Conservation (phyloP, 2,797 vertebrate genomes). For the Lutjanus campechanus region DNA sequence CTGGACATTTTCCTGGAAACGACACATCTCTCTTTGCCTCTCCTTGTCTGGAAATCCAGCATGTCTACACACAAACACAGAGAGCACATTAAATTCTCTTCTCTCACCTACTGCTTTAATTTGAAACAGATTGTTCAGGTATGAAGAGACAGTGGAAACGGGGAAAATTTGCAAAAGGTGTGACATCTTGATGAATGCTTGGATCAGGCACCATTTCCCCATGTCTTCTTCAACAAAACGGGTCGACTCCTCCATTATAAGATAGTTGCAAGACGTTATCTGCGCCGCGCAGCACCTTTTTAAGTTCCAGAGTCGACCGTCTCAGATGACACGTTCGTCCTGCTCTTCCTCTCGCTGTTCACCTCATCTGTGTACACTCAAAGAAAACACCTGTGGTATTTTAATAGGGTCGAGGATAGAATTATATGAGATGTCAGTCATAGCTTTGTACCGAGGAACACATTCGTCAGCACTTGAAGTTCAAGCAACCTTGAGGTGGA, state of each 20-base stretch:
- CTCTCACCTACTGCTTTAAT: conserved; percentile 17
- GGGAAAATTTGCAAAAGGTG: conserved; percentile 3
- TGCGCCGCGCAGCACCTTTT: background rate
- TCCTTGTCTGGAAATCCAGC: conserved; percentile 13
- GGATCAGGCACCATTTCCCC: conserved; percentile 1
- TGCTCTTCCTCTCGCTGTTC: conserved; percentile 34
- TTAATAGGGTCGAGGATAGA: conserved; percentile 59
- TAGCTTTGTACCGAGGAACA: conserved; percentile 25
- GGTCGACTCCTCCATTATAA: conserved; percentile 7
- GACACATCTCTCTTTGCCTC: conserved; percentile 3
- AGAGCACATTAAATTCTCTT: conserved; percentile 8
- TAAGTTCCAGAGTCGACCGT: background rate
- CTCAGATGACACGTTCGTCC: conserved; percentile 27
- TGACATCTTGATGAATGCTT: conserved; percentile 9
- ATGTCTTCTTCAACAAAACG: conserved; percentile 4
- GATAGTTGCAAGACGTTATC: conserved; percentile 15
- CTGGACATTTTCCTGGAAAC: conserved; percentile 54
- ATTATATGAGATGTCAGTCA: conserved; percentile 70
- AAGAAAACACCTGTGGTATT: conserved; percentile 45
- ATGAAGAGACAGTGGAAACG: conserved; percentile 19
- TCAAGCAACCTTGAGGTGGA: conserved; percentile 30
- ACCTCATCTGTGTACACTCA: conserved; percentile 29
- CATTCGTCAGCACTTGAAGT: conserved; percentile 46
- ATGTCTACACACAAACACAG: conserved; percentile 12
- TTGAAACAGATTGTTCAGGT: conserved; percentile 43